Evolutionary conservation across 2,797 vertebrate species (phyloP).

Genomic region (Cuculus canorus): DNA sequence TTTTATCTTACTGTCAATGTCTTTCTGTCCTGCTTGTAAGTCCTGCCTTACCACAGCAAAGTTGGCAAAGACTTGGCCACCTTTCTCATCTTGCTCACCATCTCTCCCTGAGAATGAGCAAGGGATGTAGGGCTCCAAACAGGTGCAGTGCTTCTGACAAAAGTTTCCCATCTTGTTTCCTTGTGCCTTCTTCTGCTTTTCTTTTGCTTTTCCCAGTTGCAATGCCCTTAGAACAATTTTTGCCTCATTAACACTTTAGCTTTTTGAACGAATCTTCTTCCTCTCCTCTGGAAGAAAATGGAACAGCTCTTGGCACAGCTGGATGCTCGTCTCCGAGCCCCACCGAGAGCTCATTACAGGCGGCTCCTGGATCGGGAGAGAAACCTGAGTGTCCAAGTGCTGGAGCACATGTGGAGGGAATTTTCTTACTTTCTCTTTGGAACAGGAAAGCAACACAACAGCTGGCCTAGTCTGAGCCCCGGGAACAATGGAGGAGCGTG

Average conservation of each 20-base stretch:
- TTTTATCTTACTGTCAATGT: neutral
- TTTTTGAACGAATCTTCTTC: neutral
- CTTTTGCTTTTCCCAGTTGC: neutral
- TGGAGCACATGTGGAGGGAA: neutral
- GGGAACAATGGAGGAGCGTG: neutral
- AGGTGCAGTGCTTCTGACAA: constrained; percentile 55
- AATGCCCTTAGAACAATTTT: neutral
- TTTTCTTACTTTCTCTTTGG: constrained; percentile 55
- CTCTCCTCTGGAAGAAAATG: neutral
- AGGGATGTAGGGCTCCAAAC: constrained; percentile 44
- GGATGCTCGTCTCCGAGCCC: neutral
- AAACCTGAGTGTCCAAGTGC: constrained; percentile 26
- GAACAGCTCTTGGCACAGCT: neutral
- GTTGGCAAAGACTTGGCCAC: neutral
- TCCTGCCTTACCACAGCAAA: neutral
- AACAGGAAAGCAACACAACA: constrained; percentile 34
- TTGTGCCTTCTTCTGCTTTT: neutral
- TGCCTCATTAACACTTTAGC: neutral
- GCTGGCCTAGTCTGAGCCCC: neutral
- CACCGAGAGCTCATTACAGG: constrained; percentile 1
- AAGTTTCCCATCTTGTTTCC: constrained; percentile 61
- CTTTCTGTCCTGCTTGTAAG: neutral
- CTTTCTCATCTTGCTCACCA: neutral
- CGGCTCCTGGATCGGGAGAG: neutral
- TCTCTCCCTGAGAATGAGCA: constrained; percentile 47